Conservation (phyloP, 2,113 vertebrate species). For the Tragelaphus strepsiceros region DNA sequence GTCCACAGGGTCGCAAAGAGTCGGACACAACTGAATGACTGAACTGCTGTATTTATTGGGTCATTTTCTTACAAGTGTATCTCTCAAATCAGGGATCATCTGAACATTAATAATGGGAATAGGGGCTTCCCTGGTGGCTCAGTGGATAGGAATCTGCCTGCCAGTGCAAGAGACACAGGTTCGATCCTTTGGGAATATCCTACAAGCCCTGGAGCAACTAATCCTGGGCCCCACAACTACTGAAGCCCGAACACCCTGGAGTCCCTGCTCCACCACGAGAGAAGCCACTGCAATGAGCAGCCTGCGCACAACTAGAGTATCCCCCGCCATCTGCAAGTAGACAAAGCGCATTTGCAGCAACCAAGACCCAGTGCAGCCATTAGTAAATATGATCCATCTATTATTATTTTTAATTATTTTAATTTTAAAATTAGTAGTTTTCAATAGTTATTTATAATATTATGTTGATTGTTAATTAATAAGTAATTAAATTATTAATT, state of each 20-base stretch:
- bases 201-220: neutral
- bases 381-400: neutral
- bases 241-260: neutral
- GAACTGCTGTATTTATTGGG: neutral
- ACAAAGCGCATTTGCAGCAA: neutral
- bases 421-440: too few species aligned
- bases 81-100: neutral
- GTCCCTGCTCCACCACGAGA: neutral
- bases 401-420: neutral
- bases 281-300: neutral
- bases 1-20: rapidly evolving
- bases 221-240: neutral
- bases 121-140: neutral
- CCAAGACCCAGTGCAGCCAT: neutral
- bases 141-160: neutral
- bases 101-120: neutral
- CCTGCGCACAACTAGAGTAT: neutral
- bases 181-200: neutral
- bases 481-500: too few species aligned
- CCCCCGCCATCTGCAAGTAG: rapidly evolving
- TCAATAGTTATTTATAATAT: too few species aligned
- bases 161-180: neutral
- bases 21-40: rapidly evolving
- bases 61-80: rapidly evolving
- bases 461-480: too few species aligned